Conservation (phyloP, 2,888 invertebrate genomes). For the Neoaliturus tenellus region DNA sequence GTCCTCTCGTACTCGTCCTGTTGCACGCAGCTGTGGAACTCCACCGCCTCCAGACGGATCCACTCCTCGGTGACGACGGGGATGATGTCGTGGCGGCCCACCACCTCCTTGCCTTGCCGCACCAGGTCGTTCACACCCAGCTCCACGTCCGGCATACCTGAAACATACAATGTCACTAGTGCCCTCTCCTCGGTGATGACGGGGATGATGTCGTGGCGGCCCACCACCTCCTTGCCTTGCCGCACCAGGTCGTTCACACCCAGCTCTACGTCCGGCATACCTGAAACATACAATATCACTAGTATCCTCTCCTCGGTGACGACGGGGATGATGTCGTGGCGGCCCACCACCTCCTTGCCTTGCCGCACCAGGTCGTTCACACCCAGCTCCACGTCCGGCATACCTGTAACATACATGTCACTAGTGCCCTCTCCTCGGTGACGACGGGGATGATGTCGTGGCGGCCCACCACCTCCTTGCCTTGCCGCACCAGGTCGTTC, state of each 20-base stretch:
- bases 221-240: slow-evolving; percentile 99
- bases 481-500: slow-evolving; percentile 98
- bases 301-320: slow-evolving; percentile 99
- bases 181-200: slow-evolving; percentile 99
- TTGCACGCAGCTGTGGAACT: slow-evolving; percentile 96
- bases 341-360: slow-evolving; percentile 98
- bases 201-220: slow-evolving; percentile 99
- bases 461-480: slow-evolving; percentile 98
- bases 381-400: slow-evolving; percentile 98
- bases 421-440: slow-evolving; percentile 99
- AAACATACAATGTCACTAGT: too few relatives aligned
- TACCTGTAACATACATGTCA: too few relatives aligned
- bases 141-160: slow-evolving; percentile 97
- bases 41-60: slow-evolving; percentile 96
- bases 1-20: slow-evolving; percentile 91
- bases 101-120: slow-evolving; percentile 99
- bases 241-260: slow-evolving; percentile 98
- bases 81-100: slow-evolving; percentile 98
- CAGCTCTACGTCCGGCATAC: slow-evolving; percentile 97
- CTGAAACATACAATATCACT: too few relatives aligned
- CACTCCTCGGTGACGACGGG: slow-evolving; percentile 99
- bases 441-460: slow-evolving; percentile 99
- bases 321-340: slow-evolving; percentile 99
- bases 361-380: slow-evolving; percentile 98
- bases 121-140: slow-evolving; percentile 98